Percentiles rank a stretch among this genome's conserved stretches.
Evolutionary conservation across 2,888 invertebrate species (phyloP).

Genomic region (Drosophila falleni): DNA sequence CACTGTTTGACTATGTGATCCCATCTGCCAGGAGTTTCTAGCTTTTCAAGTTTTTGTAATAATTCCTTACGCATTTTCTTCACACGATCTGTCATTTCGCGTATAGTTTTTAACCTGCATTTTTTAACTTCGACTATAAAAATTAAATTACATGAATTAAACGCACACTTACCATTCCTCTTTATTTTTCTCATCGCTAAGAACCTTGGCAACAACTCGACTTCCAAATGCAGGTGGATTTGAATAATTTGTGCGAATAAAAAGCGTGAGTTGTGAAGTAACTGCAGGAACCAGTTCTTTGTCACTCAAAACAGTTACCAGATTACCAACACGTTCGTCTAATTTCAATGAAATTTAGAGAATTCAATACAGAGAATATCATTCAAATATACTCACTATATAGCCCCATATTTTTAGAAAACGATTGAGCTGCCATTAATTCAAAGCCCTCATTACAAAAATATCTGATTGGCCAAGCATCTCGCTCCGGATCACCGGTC

Average conservation of each 20-base stretch:
- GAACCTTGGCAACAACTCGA: slow-evolving; percentile 92
- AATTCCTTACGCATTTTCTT: slow-evolving; percentile 92
- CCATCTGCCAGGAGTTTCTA: slow-evolving; percentile 93
- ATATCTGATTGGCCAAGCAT: slow-evolving; percentile 94
- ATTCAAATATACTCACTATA: slow-evolving; percentile 90
- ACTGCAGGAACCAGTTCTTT: slow-evolving; percentile 87
- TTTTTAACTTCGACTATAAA: too few species aligned
- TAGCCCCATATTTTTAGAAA: slow-evolving; percentile 99
- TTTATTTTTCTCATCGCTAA: slow-evolving; percentile 90
- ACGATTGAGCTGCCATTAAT: slow-evolving; percentile 95
- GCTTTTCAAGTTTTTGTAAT: slow-evolving; percentile 88
- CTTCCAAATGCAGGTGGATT: slow-evolving; percentile 98
- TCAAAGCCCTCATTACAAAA: slow-evolving; percentile 94
- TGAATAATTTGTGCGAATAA: slow-evolving; percentile 95
- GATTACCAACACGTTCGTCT: slow-evolving; percentile 97
- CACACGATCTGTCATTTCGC: slow-evolving; percentile 93
- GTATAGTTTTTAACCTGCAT: slow-evolving; percentile 7
- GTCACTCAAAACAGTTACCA: slow-evolving; percentile 91
- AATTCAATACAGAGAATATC: neutral
- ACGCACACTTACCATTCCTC: slow-evolving; percentile 90
- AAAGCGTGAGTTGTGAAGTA: slow-evolving; percentile 92
- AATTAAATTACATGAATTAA: neutral
- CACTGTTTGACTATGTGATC: slow-evolving; percentile 35
- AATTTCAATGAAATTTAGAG: slow-evolving; percentile 24
- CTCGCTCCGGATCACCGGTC: slow-evolving; percentile 95